These are phyloP conservation scores for Laticauda colubrina DNA, from an alignment of 2,113 vertebrate genomes.

Conservation along the genomic window DNA sequence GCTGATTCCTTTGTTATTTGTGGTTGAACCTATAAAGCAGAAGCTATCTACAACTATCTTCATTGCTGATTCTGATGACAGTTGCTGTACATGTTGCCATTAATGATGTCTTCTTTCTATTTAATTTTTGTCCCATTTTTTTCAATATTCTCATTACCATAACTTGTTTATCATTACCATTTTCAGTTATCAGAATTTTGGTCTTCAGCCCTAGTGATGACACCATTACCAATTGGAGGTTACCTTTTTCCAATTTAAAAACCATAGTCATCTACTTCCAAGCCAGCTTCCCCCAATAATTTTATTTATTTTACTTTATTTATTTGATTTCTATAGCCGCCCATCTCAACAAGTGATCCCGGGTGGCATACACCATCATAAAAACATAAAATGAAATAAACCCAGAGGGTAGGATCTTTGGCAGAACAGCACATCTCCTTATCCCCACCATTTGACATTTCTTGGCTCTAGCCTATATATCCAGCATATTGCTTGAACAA, in stretches of 20 bases:
- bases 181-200: background rate
- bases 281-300: background rate
- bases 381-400: background rate
- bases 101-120: background rate
- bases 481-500: background rate
- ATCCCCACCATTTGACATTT: background rate
- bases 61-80: background rate
- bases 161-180: background rate
- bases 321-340: background rate
- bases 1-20: background rate
- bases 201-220: background rate
- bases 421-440: background rate
- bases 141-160: background rate
- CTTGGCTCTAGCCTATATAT: background rate
- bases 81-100: background rate
- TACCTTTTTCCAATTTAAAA: background rate
- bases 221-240: background rate
- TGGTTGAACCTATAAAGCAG: background rate
- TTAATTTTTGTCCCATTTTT: background rate
- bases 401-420: background rate
- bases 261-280: background rate
- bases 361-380: background rate
- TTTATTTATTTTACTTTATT: background rate
- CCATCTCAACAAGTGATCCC: background rate
- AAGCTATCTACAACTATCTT: background rate